Conservation (phyloP, 1,140 invertebrate species). For the Drosophila funebris region DNA sequence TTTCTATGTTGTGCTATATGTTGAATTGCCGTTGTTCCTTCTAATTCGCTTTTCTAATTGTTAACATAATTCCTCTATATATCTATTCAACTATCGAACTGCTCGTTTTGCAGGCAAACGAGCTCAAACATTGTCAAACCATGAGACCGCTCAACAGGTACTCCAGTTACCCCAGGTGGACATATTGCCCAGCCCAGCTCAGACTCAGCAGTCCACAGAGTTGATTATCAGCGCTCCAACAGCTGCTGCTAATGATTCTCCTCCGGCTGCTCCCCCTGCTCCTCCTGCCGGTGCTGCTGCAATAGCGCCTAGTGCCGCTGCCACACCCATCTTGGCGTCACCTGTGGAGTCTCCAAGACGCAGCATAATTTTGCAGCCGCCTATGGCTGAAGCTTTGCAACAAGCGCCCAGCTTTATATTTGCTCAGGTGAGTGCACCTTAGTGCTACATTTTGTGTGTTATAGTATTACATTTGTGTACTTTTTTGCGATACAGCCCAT, state of each 20-base stretch:
- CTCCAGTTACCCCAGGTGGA: constrained; percentile 47
- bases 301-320: not conserved
- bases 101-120: constrained; percentile 65
- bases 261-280: not conserved
- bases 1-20: not conserved
- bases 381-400: constrained; percentile 76
- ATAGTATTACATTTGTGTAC: too few species aligned
- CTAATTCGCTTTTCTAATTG: constrained; percentile 4
- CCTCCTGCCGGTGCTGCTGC: constrained; percentile 3
- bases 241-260: not conserved
- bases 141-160: constrained; percentile 26
- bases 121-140: constrained; percentile 66
- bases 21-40: not conserved
- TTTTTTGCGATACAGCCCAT: constrained; percentile 50
- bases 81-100: constrained; percentile 13
- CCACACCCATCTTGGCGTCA: constrained; percentile 37
- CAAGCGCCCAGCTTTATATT: constrained; percentile 70
- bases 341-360: constrained; percentile 78
- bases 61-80: not conserved
- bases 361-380: constrained; percentile 85
- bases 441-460: too few species aligned
- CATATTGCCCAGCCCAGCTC: constrained; percentile 42
- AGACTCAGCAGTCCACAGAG: constrained; percentile 16
- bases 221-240: not conserved
- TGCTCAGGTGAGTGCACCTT: constrained; percentile 63